Evolutionary conservation across 1,140 invertebrate species (phyloP).

Genomic region (Lycorma delicatula): DNA sequence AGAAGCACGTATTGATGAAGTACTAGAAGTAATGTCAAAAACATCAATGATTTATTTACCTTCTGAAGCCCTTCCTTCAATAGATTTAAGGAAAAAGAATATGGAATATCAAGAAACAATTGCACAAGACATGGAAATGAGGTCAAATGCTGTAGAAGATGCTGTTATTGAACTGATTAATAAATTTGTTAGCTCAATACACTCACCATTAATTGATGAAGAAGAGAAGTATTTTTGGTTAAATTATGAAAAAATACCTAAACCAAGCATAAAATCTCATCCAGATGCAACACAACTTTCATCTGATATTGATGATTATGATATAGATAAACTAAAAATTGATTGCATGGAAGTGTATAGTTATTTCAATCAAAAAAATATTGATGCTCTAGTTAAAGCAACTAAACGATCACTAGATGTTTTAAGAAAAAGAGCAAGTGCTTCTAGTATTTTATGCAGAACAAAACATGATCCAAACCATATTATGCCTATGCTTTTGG

Average conservation of each 20-base stretch:
- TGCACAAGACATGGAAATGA: conserved; percentile 43
- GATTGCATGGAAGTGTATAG: conserved; percentile 66
- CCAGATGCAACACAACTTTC: too few relatives aligned
- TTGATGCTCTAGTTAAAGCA: conserved; percentile 56
- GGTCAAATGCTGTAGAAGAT: conserved; percentile 51
- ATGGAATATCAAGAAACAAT: conserved; percentile 35
- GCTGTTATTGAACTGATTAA: conserved; percentile 60
- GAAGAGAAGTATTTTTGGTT: conserved; percentile 54
- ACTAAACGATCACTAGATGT: conserved; percentile 58
- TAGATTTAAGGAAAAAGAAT: conserved; percentile 57
- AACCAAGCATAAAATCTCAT: conserved; percentile 47
- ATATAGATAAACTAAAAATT: conserved; percentile 46
- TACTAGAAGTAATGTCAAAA: conserved; percentile 53
- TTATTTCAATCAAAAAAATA: conserved; percentile 60
- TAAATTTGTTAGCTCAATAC: conserved; percentile 52
- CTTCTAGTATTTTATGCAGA: conserved; percentile 35
- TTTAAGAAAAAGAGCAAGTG: conserved; percentile 49
- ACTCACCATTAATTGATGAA: conserved; percentile 42
- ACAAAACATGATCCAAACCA: conserved; percentile 7
- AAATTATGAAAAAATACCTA: too few relatives aligned
- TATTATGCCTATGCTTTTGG: conserved; percentile 43
- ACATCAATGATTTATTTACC: conserved; percentile 57
- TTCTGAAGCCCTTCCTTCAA: conserved; percentile 51
- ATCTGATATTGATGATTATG: too few relatives aligned
- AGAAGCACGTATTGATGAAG: conserved; percentile 61